Base-by-base conservation (phyloP, 2,113 vertebrate genomes). In the Tautogolabrus adspersus region DNA sequence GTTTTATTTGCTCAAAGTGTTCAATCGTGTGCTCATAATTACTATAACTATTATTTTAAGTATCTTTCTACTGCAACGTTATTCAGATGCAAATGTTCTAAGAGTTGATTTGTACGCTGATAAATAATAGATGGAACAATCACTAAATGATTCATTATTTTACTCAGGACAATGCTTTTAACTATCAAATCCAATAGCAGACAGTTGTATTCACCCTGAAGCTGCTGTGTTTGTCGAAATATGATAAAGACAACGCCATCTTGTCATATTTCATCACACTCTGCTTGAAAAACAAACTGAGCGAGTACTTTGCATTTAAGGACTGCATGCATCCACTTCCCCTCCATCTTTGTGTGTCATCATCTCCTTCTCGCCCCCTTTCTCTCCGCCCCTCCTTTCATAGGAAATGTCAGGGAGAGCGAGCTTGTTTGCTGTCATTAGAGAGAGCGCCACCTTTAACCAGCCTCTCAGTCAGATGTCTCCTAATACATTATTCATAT, bases 401-500 rank as follows among this genome's bases (percentile, higher is more conserved):
- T 40, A 51, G 55, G n/a, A 88, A 89, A 90, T 91, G 90, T 87
- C 89, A 89, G 81, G 19, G 21, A 65, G 46, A 68, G 26, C 2
- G 68, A 44, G 76, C 80, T 84, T 88, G 90, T 91, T 88, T 85
- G 81, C 84, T 10, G 84, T 88, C 89, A 84, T 92, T 87, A 90
- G 74, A 85, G 66, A 59, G 77, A 86, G 66, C 54, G 22, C 68
- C 85, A 89, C 90, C 87, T 93, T 88, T 84, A 81, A 73, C 79
- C 86, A 87, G 75, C 84, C 68, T 88, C 88, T 79, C 86, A 88
- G 85, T 91, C 85, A 89, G 79, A 87, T 86, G 81, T 63, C 81
- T 83, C 56, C 37, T 46, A 11, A 84, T 93, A 83, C 89, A 93
- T 89, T 90, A 93, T 93, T 92, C 83, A 92, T 92, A 77, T 60